Conservation (phyloP, 1,140 invertebrate genomes). For the Asbolus verrucosus region DNA sequence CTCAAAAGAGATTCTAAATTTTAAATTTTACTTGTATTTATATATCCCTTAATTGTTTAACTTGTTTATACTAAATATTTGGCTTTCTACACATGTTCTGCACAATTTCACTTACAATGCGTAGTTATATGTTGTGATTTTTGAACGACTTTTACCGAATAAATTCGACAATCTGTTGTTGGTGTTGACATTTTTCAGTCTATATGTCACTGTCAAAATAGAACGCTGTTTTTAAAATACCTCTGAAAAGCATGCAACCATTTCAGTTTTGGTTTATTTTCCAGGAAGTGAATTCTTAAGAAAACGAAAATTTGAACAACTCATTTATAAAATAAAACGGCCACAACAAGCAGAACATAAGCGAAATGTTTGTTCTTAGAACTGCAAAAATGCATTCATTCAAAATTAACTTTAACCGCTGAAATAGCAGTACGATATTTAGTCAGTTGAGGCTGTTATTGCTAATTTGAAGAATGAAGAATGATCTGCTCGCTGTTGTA, state of each 20-base stretch:
- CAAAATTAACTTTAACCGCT: too few species aligned
- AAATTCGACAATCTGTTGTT: slow-evolving; percentile 11
- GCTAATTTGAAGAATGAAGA: too few species aligned
- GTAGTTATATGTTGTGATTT: too few species aligned
- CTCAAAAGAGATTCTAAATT: not conserved
- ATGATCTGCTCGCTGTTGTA: too few species aligned
- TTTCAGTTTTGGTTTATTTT: not conserved
- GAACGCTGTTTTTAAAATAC: slow-evolving; percentile 7
- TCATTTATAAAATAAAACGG: too few species aligned
- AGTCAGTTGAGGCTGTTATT: too few species aligned
- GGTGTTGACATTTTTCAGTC: slow-evolving; percentile 15
- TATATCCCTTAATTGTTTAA: not conserved
- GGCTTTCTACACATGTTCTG: slow-evolving; percentile 6
- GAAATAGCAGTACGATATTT: too few species aligned
- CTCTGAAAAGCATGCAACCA: not conserved
- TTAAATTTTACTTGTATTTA: slow-evolving; percentile 21
- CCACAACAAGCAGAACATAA: too few species aligned
- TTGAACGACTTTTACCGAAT: too few species aligned
- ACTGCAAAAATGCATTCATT: too few species aligned
- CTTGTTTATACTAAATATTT: slow-evolving; percentile 15
- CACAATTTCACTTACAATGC: slow-evolving; percentile 13
- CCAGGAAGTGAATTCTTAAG: slow-evolving; percentile 20
- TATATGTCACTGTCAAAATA: slow-evolving; percentile 7
- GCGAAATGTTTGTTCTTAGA: too few species aligned
- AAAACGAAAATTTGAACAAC: not conserved